Evolutionary conservation across 2,888 invertebrate genomes (phyloP), one percentile per base, ranked within the genome.

Genomic region (Drosophila gaucha): DNA sequence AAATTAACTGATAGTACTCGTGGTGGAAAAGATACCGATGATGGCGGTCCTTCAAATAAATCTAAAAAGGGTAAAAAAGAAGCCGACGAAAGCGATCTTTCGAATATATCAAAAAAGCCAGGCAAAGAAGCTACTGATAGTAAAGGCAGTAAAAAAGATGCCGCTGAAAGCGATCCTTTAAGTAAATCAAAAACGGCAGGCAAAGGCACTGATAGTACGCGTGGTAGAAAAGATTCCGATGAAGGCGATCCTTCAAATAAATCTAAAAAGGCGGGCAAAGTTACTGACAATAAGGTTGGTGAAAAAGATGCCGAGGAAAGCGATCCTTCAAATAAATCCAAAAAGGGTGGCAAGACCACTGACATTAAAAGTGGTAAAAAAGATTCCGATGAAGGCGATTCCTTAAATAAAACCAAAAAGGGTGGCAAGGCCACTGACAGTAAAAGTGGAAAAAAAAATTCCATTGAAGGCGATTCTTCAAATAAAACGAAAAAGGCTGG

Each of bases 211-310:
- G 39, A 41, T 41, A 14, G 39, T 24, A 41, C 22, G 10, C 24
- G 39, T 6, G 64, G 22, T 28, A 54, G 39, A 16, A 67, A 56
- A 20, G 41, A 44, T 28, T 47, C n/a, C 18, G 56, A 39, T 2
- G 55, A 66, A 9, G 9, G 8, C n/a, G 70, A 65, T 0, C 22
- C 22, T 8, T 35, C 43, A 2, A 51, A 24, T 6, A 64, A 56
- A 26, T 14, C 30, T 0, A 46, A 33, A 8, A 64, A 44, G 3
- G 24, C 9, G n/a, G 38, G 14, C 4, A 33, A 22, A 28, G 44
- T 8, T 30, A 12, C 51, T 9, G 38, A 28, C 3, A 12, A 26
- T 43, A 43, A 43, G 10, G 12, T 18, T 14, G 49, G 22, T 44
- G 49, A 39, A 26, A 66, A 57, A 16, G 43, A 35, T 28, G 46